Evolutionary conservation across 2,797 vertebrate genomes (phyloP).

Genomic region (Enteromius unitaeniatus): DNA sequence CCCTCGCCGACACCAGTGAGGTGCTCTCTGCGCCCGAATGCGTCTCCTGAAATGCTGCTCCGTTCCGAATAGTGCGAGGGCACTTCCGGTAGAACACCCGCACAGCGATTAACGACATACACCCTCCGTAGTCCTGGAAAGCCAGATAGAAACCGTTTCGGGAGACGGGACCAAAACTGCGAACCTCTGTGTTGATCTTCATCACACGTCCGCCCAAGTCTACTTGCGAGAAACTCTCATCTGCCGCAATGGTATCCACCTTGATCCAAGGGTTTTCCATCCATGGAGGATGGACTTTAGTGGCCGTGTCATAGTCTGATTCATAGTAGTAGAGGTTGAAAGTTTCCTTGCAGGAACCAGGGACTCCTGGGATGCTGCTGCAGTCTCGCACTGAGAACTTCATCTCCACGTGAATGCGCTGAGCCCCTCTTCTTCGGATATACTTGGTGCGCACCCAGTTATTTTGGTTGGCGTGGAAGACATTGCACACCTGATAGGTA

Average conservation of each 20-base stretch:
- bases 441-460: constrained; percentile 99
- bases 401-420: constrained; percentile 98
- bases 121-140: constrained; percentile 92
- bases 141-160: constrained; percentile 89
- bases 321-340: constrained; percentile 98
- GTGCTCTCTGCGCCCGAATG: constrained; percentile 97
- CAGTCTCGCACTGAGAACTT: constrained; percentile 98
- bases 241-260: constrained; percentile 96
- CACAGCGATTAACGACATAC: constrained; percentile 97
- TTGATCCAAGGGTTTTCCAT: constrained; percentile 99
- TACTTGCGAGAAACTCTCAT: constrained; percentile 98
- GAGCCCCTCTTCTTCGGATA: constrained; percentile 90
- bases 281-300: constrained; percentile 90
- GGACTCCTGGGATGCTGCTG: constrained; percentile 96
- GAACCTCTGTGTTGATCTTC: constrained; percentile 98
- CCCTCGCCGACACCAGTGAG: constrained; percentile 91
- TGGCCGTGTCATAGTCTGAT: constrained; percentile 89
- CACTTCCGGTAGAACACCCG: constrained; percentile 97
- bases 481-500: constrained; percentile 99
- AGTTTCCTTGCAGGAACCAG: constrained; percentile 98
- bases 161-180: constrained; percentile 95
- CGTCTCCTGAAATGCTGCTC: constrained; percentile 93
- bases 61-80: constrained; percentile 89
- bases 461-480: constrained; percentile 97
- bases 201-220: constrained; percentile 95